Evolutionary conservation across 2,888 invertebrate genomes (phyloP).

Genomic region (Smittia aterrima): DNA sequence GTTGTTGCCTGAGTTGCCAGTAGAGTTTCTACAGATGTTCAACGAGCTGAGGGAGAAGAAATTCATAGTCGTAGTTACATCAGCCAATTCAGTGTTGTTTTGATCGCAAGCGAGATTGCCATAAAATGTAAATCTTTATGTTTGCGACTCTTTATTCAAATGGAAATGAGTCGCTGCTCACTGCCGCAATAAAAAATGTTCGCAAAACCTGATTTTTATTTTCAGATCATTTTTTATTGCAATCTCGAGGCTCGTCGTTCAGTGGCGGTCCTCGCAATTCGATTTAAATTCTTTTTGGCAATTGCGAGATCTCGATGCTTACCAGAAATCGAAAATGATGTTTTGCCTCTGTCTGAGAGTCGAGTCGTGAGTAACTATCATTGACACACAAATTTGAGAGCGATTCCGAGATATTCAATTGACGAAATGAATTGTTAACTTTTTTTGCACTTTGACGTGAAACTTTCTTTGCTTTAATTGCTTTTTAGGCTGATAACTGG

Average conservation of each 20-base stretch:
- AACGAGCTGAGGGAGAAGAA: slow-evolving; percentile 22
- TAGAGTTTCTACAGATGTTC: slow-evolving; percentile 49
- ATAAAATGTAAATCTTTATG: slow-evolving; percentile 11
- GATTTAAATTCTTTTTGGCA: too few relatives aligned
- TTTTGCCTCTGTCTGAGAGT: slow-evolving; percentile 35
- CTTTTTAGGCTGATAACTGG: neutral
- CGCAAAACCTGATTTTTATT: neutral
- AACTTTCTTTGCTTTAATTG: neutral
- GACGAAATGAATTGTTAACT: neutral
- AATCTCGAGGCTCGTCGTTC: neutral
- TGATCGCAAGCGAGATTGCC: neutral
- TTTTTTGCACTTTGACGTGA: neutral
- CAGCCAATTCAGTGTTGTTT: slow-evolving; percentile 27
- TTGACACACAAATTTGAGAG: slow-evolving; percentile 34
- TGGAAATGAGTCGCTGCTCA: neutral
- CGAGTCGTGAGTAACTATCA: slow-evolving; percentile 39
- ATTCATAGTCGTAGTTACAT: slow-evolving; percentile 20
- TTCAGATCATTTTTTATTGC: neutral
- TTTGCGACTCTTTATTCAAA: neutral
- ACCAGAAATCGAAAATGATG: slow-evolving; percentile 41
- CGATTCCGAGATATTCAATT: neutral
- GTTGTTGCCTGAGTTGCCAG: slow-evolving; percentile 53
- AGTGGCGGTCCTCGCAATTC: neutral
- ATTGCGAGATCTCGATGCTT: neutral
- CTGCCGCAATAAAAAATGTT: neutral